Evolutionary conservation across 2,888 invertebrate species (phyloP), one percentile per base, ranked within the genome.

Genomic region (Ctena decussata): DNA sequence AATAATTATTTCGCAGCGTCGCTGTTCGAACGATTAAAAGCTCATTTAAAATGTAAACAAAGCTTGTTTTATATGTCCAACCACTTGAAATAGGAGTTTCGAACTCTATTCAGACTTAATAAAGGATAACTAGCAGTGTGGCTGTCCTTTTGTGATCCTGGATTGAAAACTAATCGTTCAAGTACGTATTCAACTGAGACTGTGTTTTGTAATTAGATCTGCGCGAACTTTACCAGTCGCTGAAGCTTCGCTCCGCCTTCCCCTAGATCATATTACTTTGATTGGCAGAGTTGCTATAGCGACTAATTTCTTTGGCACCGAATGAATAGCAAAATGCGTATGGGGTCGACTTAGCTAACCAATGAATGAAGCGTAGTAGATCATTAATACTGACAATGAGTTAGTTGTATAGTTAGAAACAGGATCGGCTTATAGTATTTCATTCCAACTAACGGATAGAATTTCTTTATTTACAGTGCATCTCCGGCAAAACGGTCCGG

Each of bases 281-380:
- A 94, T 93, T 94, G 94, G 93, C 94, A 87, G 86, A 41, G 94
- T 94, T 92, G 86, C 92, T 88, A 93, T 93, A 88, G 92, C 82
- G 91, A 94, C 92, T 92, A 92, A 93, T 93, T 93, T 91, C 91
- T 91, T 91, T 90, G 91, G 91, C 92, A 90, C 90, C 88, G 91
- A 85, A 90, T 90, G 93, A 93, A 92, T 91, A 92, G 91, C 91
- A 92, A 91, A 92, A 93, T 91, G 89, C 86, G 87, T 86, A 82
- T 81, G 90, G 87, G 93, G 93, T 93, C 93, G 93, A 85, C 75
- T 72, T 80, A 87, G 78, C 71, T 85, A 91, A 81, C 93, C 93
- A 93, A 93, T 93, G 88, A 90, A 89, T 88, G 86, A 70, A 60
- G 75, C 75, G 86, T 86, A 91, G 80, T 90, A 80, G 85, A 79